Evolutionary conservation across 2,888 invertebrate species (phyloP).

Genomic region (Magallana nippona): DNA sequence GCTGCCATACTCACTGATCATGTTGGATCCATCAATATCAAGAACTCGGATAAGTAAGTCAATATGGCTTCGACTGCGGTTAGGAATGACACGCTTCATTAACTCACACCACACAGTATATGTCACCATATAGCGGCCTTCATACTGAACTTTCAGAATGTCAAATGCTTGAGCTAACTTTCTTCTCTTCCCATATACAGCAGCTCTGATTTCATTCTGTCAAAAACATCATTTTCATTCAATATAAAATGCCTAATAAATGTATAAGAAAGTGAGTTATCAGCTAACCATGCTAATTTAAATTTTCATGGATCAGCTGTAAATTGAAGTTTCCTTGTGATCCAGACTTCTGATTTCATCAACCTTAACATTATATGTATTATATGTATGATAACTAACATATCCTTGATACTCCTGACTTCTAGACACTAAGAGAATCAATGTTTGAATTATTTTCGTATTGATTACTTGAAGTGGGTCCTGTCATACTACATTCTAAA

Average conservation of each 20-base stretch:
- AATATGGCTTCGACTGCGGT: constrained; percentile 69
- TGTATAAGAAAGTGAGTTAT: too few relatives aligned
- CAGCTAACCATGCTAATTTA: too few relatives aligned
- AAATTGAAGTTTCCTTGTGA: too few relatives aligned
- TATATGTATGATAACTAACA: too few relatives aligned
- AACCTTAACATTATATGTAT: too few relatives aligned
- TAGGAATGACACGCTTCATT: constrained; percentile 73
- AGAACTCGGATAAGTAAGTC: constrained; percentile 80
- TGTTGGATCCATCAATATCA: constrained; percentile 75
- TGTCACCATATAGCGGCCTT: constrained; percentile 68
- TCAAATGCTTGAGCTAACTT: constrained; percentile 79
- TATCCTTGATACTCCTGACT: too few relatives aligned
- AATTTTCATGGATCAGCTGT: too few relatives aligned
- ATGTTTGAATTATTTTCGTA: too few relatives aligned
- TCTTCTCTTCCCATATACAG: constrained; percentile 77
- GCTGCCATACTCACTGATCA: constrained; percentile 60
- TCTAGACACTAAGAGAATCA: too few relatives aligned
- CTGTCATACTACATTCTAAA: too few relatives aligned
- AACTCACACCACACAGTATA: constrained; percentile 76
- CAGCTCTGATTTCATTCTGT: constrained; percentile 75
- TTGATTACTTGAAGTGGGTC: too few relatives aligned
- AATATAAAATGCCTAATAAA: neutral
- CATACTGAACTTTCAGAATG: constrained; percentile 70
- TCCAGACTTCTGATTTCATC: too few relatives aligned
- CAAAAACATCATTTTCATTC: constrained; percentile 34